Evolutionary conservation across 2,888 invertebrate genomes (phyloP).

Genomic region (Incurvaria masculella): DNA sequence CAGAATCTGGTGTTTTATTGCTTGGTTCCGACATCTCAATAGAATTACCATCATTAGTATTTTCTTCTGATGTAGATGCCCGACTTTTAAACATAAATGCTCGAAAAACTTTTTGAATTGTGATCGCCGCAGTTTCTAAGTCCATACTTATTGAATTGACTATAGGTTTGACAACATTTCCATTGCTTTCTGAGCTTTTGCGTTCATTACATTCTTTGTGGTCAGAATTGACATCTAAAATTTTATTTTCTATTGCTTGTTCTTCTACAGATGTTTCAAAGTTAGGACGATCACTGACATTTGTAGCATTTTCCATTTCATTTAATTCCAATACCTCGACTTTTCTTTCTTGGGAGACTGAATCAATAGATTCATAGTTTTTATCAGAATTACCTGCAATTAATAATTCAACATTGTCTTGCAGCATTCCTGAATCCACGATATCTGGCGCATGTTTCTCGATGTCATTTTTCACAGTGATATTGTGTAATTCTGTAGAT

Average conservation of each 20-base stretch:
- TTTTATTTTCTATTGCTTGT: no score
- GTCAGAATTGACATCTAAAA: no score
- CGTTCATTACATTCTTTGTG: no score
- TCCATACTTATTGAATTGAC: conserved; percentile 29
- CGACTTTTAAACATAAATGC: conserved; percentile 46
- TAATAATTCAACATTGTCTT: conserved; percentile 1
- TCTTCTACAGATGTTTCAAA: no score
- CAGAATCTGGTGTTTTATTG: background rate
- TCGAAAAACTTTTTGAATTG: conserved; percentile 58
- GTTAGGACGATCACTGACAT: no score
- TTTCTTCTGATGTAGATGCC: conserved; percentile 40
- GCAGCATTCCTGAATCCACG: background rate
- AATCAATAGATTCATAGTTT: no score
- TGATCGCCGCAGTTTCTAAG: conserved; percentile 50
- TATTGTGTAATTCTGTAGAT: no score
- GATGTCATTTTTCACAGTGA: no score
- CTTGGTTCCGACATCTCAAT: background rate
- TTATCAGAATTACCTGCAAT: conserved; percentile 4
- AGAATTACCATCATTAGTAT: conserved; percentile 26
- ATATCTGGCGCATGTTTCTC: conserved; percentile 1
- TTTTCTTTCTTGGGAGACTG: no score
- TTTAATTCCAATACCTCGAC: no score
- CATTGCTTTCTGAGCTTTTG: conserved; percentile 15
- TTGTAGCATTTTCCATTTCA: no score
- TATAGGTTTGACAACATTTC: conserved; percentile 11